A percentile compares a stretch with the other conserved stretches of the same genome.
phyloP scores from a whole-genome alignment of 2,888 invertebrate species.

The Brachypalpus laphriformis region DNA sequence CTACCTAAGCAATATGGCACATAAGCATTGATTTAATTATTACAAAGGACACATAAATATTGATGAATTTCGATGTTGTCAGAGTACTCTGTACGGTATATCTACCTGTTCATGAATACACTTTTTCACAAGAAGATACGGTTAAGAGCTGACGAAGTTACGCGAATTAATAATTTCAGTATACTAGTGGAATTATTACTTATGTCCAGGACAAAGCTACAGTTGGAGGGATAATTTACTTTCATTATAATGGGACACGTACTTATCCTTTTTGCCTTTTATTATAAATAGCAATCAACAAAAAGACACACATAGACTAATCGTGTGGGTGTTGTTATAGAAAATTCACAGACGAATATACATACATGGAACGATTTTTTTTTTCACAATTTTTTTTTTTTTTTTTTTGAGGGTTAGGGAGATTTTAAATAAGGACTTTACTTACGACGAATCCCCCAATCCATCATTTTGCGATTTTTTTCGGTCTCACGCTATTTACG shows the following conservation, averaged over 20 bases:
- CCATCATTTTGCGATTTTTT: slow-evolving; percentile 85
- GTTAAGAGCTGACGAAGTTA: not conserved
- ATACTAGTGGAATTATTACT: not conserved
- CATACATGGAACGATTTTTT: not conserved
- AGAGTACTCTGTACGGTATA: not conserved
- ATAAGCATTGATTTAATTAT: not conserved
- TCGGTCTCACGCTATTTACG: not conserved
- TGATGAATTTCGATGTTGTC: not conserved
- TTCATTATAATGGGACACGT: not conserved
- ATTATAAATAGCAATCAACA: not conserved
- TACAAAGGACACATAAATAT: not conserved
- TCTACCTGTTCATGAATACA: slow-evolving; percentile 2
- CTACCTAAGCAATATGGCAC: not conserved
- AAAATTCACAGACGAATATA: not conserved
- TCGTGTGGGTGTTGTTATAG: not conserved
- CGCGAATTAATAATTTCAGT: not conserved
- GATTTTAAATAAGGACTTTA: slow-evolving; percentile 74
- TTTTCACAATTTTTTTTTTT: not conserved
- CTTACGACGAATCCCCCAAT: slow-evolving; percentile 90
- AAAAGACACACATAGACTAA: not conserved
- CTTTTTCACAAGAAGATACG: not conserved
- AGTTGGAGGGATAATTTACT: not conserved
- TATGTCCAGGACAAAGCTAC: not conserved
- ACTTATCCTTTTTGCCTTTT: not conserved
- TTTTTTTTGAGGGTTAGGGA: not conserved